Evolutionary conservation across 2,888 invertebrate genomes (phyloP).

Genomic region (Drosophila kuntzei): DNA sequence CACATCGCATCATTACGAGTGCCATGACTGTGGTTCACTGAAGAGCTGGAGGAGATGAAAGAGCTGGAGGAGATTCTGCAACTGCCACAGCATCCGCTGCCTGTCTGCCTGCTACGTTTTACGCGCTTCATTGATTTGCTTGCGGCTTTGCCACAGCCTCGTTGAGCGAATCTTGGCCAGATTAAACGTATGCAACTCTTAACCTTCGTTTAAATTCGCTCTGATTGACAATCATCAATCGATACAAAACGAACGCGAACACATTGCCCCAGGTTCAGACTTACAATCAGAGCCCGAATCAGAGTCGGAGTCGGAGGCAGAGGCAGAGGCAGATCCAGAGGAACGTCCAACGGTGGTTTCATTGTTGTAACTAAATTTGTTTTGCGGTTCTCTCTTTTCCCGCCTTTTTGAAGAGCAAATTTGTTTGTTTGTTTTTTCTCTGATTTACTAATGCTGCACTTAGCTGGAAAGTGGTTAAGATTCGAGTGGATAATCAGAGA

Average conservation of each 20-base stretch:
- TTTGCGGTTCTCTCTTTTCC: constrained; percentile 62
- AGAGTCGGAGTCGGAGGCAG: constrained; percentile 4
- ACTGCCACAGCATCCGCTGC: constrained; percentile 65
- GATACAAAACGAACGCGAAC: constrained; percentile 54
- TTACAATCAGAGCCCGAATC: constrained; percentile 15
- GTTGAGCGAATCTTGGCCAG: constrained; percentile 39
- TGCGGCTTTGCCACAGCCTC: constrained; percentile 45
- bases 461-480: constrained; percentile 43
- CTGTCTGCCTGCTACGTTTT: constrained; percentile 55
- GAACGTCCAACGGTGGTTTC: constrained; percentile 45
- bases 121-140: constrained; percentile 75
- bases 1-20: constrained; percentile 47
- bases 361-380: constrained; percentile 69
- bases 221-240: constrained; percentile 79
- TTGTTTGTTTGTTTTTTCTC: constrained; percentile 37
- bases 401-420: background rate
- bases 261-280: constrained; percentile 37
- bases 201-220: constrained; percentile 77
- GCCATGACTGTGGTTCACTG: constrained; percentile 20
- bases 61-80: constrained; percentile 12
- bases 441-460: constrained; percentile 35
- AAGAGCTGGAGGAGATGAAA: constrained; percentile 1
- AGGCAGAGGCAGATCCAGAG: constrained; percentile 6
- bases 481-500: constrained; percentile 24
- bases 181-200: constrained; percentile 81